Percentiles rank a stretch among this genome's conserved stretches.
These are phyloP conservation scores for Pissodes strobi DNA, from an alignment of 1,140 invertebrate genomes.

Conservation along the genomic window DNA sequence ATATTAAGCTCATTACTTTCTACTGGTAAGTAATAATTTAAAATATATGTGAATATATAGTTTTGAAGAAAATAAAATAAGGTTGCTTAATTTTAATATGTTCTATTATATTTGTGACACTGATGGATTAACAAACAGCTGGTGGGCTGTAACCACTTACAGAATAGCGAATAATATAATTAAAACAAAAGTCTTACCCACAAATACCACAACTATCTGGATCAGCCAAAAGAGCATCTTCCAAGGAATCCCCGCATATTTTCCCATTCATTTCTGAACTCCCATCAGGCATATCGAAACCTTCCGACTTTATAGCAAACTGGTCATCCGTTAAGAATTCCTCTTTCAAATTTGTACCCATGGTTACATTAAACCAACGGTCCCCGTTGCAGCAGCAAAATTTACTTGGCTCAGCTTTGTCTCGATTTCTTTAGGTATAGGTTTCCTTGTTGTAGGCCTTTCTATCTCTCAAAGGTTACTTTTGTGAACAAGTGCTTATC, in stretches of 20 bases:
- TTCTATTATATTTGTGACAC: no score
- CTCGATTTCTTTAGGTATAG: not conserved
- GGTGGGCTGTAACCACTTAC: no score
- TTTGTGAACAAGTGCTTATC: constrained; percentile 48
- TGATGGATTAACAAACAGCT: no score
- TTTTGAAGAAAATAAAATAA: no score
- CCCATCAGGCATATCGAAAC: constrained; percentile 43
- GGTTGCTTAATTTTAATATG: no score
- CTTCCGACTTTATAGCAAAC: constrained; percentile 46
- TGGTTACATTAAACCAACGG: constrained; percentile 35
- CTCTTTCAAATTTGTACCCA: constrained; percentile 44
- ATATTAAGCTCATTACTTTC: no score
- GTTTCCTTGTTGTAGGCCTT: constrained; percentile 40
- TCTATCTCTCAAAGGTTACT: constrained; percentile 40
- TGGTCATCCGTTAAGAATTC: constrained; percentile 41
- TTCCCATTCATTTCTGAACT: constrained; percentile 49
- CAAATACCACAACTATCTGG: constrained; percentile 54
- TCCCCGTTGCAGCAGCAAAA: constrained; percentile 21
- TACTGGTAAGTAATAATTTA: no score
- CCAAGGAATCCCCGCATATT: constrained; percentile 51
- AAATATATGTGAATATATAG: no score
- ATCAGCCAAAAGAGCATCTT: constrained; percentile 54
- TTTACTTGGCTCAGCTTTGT: not conserved
- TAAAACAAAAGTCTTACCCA: constrained; percentile 42
- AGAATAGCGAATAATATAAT: not conserved